Evolutionary conservation across 2,113 vertebrate genomes (phyloP).

Genomic region (cattle (Bos taurus)): DNA sequence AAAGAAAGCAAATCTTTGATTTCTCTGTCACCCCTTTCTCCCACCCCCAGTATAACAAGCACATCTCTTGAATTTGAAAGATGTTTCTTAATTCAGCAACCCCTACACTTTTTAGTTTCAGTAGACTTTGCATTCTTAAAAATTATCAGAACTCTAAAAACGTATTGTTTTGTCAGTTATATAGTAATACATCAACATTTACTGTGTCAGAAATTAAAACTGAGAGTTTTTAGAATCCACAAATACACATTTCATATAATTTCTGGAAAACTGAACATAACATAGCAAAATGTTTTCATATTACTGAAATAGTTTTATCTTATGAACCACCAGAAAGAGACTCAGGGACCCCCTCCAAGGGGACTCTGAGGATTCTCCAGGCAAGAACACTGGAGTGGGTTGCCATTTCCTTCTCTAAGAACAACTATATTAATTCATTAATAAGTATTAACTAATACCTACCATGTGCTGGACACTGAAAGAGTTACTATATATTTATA

Average conservation of each 20-base stretch:
- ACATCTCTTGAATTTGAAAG: background rate
- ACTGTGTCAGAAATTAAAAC: background rate
- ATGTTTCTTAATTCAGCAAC: background rate
- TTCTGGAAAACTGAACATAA: background rate
- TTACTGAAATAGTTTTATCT: background rate
- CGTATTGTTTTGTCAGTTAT: background rate
- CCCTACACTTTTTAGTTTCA: background rate
- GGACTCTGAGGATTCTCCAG: background rate
- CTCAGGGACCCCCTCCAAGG: background rate
- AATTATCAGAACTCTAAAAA: background rate
- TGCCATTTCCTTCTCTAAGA: background rate
- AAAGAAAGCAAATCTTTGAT: background rate
- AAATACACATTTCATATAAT: background rate
- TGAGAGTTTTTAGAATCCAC: background rate
- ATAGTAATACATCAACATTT: background rate
- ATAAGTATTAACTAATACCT: background rate
- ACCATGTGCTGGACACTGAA: background rate
- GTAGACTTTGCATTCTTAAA: background rate
- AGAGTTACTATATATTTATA: background rate
- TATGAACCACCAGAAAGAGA: background rate
- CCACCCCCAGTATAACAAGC: background rate
- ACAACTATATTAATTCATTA: background rate
- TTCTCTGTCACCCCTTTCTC: background rate
- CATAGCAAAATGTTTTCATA: background rate
- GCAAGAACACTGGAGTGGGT: too few relatives aligned